Evolutionary conservation across 1,140 invertebrate species (phyloP).

Genomic region (Platorchestia sp.): DNA sequence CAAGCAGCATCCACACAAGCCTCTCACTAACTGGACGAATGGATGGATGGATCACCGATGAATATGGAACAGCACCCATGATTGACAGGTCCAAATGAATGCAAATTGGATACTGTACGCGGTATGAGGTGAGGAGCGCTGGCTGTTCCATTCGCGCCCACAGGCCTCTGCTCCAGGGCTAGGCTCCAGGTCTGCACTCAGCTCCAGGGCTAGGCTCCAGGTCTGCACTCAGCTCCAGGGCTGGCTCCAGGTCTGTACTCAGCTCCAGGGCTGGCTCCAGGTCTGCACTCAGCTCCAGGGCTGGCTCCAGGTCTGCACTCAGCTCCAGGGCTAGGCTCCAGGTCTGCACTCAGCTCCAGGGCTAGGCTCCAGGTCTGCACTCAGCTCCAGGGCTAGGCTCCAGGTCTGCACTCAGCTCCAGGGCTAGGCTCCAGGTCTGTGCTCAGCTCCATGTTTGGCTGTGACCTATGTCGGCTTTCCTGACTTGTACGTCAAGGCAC

Average conservation of each 20-base stretch:
- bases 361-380: not conserved
- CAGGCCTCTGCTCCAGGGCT: not conserved
- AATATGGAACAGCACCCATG: slow-evolving; percentile 52
- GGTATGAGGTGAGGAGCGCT: not conserved
- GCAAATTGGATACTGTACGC: slow-evolving; percentile 43
- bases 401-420: not conserved
- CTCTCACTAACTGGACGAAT: slow-evolving; percentile 14
- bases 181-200: not conserved
- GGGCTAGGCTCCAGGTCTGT: not conserved
- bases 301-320: not conserved
- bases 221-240: no score
- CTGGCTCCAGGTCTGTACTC: no score
- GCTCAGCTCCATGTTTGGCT: no score
- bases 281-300: not conserved
- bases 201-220: not conserved
- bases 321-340: not conserved
- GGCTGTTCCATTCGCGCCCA: not conserved
- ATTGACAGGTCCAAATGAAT: slow-evolving; percentile 52
- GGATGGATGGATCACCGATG: slow-evolving; percentile 52
- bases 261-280: not conserved
- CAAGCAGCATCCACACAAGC: slow-evolving; percentile 5
- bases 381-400: not conserved
- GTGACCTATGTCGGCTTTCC: not conserved
- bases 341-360: not conserved
- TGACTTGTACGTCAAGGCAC: not conserved